A percentile compares a stretch with the other conserved stretches of the same genome.
phyloP scores from a whole-genome alignment of 1,140 invertebrate species.

The Drosophila willistoni region DNA sequence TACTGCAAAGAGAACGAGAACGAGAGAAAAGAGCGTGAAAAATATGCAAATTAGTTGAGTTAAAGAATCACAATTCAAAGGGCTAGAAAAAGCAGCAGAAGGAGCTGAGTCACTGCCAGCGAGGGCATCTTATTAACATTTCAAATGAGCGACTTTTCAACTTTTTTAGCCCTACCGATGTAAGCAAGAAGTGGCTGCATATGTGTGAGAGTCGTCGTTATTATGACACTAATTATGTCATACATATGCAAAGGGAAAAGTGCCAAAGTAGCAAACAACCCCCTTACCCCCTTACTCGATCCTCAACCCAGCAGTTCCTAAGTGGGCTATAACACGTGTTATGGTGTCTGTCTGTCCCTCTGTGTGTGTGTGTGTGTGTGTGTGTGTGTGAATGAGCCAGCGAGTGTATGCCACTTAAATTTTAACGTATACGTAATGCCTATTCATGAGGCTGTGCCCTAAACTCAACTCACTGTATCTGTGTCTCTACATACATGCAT shows the following conservation, averaged over 20 bases:
- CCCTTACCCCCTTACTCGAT: slow-evolving; percentile 13
- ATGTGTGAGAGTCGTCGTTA: slow-evolving; percentile 48
- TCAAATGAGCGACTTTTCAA: slow-evolving; percentile 75
- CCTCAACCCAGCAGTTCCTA: not conserved
- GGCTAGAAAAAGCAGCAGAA: not conserved
- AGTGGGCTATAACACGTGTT: slow-evolving; percentile 8
- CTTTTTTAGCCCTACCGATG: slow-evolving; percentile 41
- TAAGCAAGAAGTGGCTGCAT: slow-evolving; percentile 14
- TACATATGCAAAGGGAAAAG: slow-evolving; percentile 66
- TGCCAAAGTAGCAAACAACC: slow-evolving; percentile 76
- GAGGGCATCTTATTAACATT: slow-evolving; percentile 67
- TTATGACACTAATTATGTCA: slow-evolving; percentile 80
- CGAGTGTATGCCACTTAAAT: slow-evolving; percentile 79
- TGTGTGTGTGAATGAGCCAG: slow-evolving; percentile 49
- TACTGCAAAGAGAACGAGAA: slow-evolving; percentile 60
- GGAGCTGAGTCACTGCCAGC: not conserved
- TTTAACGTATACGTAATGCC: slow-evolving; percentile 78
- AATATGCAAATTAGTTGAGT: slow-evolving; percentile 64
- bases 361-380: slow-evolving; percentile 40
- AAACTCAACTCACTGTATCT: slow-evolving; percentile 5
- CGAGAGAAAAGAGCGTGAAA: slow-evolving; percentile 45
- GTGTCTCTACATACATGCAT: slow-evolving; percentile 20
- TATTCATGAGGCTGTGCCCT: slow-evolving; percentile 62
- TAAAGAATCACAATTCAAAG: slow-evolving; percentile 11
- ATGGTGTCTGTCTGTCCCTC: slow-evolving; percentile 12